phyloP scores from a whole-genome alignment of 2,888 invertebrate genomes.

The Pachymerium ferrugineum region DNA sequence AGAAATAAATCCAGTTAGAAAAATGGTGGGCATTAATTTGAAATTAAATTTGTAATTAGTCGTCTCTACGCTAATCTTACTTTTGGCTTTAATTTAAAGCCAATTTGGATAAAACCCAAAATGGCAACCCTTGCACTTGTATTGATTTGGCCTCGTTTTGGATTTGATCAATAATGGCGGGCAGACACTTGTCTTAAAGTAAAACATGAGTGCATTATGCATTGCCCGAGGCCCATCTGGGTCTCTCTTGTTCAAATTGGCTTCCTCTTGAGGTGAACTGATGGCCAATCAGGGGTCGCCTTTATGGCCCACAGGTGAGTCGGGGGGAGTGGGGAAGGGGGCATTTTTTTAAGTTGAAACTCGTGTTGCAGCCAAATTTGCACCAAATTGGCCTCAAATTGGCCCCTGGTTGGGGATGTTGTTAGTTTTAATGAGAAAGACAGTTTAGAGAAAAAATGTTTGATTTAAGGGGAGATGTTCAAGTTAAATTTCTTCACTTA shows the following conservation, averaged over 20 bases:
- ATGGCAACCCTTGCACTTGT: constrained; percentile 22
- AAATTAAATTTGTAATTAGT: no score
- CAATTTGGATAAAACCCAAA: constrained; percentile 27
- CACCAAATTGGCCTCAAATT: constrained; percentile 27
- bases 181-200: constrained; percentile 25
- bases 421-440: constrained; percentile 27
- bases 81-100: constrained; percentile 14
- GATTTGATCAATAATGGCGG: constrained; percentile 27
- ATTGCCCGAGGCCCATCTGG: constrained; percentile 27
- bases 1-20: no score
- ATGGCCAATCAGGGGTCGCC: constrained; percentile 25
- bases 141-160: constrained; percentile 24
- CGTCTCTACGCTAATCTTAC: no score
- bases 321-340: constrained; percentile 2
- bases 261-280: constrained; percentile 24
- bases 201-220: constrained; percentile 27
- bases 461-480: constrained; percentile 20
- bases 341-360: constrained; percentile 27
- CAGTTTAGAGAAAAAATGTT: constrained; percentile 11
- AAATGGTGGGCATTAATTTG: no score
- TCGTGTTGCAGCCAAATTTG: constrained; percentile 27
- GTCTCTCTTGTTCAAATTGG: constrained; percentile 1
- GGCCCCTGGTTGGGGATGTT: constrained; percentile 25
- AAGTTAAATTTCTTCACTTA: constrained; percentile 7
- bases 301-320: constrained; percentile 27